Conservation (phyloP, 2,888 invertebrate species). For the Callyntrura sp. region DNA sequence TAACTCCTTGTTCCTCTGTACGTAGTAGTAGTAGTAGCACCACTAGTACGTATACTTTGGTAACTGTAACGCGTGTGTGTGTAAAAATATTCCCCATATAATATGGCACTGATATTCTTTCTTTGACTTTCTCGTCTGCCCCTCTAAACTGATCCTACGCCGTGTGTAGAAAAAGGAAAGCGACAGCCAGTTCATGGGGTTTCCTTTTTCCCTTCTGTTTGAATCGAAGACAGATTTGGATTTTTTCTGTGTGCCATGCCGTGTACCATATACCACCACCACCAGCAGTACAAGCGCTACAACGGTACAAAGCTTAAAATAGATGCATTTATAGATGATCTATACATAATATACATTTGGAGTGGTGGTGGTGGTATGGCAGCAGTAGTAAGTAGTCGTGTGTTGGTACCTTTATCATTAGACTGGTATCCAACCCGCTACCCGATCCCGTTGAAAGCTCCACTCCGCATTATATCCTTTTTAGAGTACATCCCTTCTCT, state of each 20-base stretch:
- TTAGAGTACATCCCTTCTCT: conserved; percentile 33
- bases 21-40: conserved; percentile 1
- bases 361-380: too few relatives aligned
- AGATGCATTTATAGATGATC: background rate
- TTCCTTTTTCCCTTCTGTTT: conserved; percentile 46
- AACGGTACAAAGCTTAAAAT: background rate
- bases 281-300: background rate
- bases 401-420: conserved; percentile 18
- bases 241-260: conserved; percentile 29
- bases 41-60: background rate
- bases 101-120: conserved; percentile 10
- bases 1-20: too few relatives aligned
- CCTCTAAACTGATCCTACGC: conserved; percentile 7
- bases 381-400: too few relatives aligned
- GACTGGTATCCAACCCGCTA: background rate
- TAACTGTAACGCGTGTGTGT: background rate
- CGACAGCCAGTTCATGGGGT: conserved; percentile 23
- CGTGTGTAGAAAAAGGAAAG: conserved; percentile 16
- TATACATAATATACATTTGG: background rate
- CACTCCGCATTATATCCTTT: conserved; percentile 28
- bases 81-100: too few relatives aligned
- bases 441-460: conserved; percentile 58
- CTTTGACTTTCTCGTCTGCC: conserved; percentile 24
- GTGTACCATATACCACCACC: conserved; percentile 12
- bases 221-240: conserved; percentile 50